These are phyloP conservation scores for Plagodis dolabraria DNA, from an alignment of 2,888 invertebrate genomes.

Conservation along the genomic window DNA sequence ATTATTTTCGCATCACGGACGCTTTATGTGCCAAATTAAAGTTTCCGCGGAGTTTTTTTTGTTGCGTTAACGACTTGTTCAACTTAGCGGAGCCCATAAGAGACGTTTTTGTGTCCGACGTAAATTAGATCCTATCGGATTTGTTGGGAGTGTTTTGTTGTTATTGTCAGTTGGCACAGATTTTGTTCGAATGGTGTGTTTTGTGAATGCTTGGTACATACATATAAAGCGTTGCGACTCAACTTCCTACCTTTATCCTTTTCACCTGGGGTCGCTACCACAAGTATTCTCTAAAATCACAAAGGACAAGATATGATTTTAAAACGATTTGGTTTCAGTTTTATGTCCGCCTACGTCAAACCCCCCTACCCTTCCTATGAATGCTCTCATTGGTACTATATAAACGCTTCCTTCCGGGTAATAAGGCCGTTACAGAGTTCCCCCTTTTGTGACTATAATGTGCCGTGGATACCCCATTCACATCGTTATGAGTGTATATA, in stretches of 20 bases:
- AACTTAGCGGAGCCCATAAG: conserved; percentile 47
- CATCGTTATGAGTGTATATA: too few species aligned
- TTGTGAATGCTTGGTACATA: conserved; percentile 7
- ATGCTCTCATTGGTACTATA: too few species aligned
- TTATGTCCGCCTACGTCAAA: background rate
- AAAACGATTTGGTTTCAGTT: background rate
- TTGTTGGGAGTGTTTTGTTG: conserved; percentile 47
- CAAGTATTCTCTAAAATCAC: too few species aligned
- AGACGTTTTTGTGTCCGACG: conserved; percentile 50
- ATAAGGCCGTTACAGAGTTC: too few species aligned
- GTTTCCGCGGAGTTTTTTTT: conserved; percentile 48
- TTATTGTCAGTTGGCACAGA: conserved; percentile 32
- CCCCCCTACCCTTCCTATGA: too few species aligned
- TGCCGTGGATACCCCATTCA: too few species aligned
- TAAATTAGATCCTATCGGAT: conserved; percentile 50
- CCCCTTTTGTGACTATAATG: too few species aligned
- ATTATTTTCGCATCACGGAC: conserved; percentile 51
- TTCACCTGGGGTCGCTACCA: too few species aligned
- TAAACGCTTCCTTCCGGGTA: too few species aligned
- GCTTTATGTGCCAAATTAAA: conserved; percentile 56
- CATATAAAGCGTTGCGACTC: background rate
- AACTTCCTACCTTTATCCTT: too few species aligned
- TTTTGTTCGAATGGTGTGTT: conserved; percentile 25
- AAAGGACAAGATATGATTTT: too few species aligned
- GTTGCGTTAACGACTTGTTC: conserved; percentile 54